phyloP scores from a whole-genome alignment of 2,888 invertebrate species.

The Teleiodes luculella region DNA sequence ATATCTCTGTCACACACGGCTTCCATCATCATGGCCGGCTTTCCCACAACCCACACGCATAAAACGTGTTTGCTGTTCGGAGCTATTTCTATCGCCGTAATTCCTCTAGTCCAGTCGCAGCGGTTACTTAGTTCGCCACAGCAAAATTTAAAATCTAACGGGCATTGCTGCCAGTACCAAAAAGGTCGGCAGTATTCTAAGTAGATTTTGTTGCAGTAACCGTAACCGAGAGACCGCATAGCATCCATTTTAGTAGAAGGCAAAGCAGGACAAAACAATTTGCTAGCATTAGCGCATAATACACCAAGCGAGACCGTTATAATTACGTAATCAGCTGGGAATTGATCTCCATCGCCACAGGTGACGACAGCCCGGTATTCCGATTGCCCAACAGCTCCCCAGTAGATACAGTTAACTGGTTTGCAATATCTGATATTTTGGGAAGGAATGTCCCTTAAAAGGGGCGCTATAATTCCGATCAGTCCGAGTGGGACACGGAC shows the following conservation, averaged over 20 bases:
- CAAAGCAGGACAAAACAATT: slow-evolving; percentile 84
- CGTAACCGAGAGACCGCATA: slow-evolving; percentile 83
- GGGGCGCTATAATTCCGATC: slow-evolving; percentile 81
- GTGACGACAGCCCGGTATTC: slow-evolving; percentile 77
- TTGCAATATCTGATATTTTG: slow-evolving; percentile 82
- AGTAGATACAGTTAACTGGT: slow-evolving; percentile 83
- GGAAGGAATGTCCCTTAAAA: slow-evolving; percentile 81
- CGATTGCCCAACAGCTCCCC: slow-evolving; percentile 79
- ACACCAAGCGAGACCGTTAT: slow-evolving; percentile 88
- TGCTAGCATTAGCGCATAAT: slow-evolving; percentile 80
- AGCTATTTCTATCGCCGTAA: slow-evolving; percentile 83
- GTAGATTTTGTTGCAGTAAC: slow-evolving; percentile 87
- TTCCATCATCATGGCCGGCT: slow-evolving; percentile 83
- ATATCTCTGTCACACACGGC: slow-evolving; percentile 82
- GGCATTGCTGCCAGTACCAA: slow-evolving; percentile 83
- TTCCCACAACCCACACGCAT: slow-evolving; percentile 84
- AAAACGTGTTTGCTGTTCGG: slow-evolving; percentile 85
- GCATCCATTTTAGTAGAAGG: slow-evolving; percentile 84
- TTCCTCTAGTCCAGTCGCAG: slow-evolving; percentile 84
- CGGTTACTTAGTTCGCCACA: slow-evolving; percentile 72
- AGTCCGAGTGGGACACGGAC: slow-evolving; percentile 81
- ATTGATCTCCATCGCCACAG: slow-evolving; percentile 83
- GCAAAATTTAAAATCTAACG: slow-evolving; percentile 81
- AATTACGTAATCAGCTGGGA: slow-evolving; percentile 87
- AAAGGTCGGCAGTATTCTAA: slow-evolving; percentile 86